Evolutionary conservation across 1,140 invertebrate genomes (phyloP).

Genomic region (Phymastichus coffea): DNA sequence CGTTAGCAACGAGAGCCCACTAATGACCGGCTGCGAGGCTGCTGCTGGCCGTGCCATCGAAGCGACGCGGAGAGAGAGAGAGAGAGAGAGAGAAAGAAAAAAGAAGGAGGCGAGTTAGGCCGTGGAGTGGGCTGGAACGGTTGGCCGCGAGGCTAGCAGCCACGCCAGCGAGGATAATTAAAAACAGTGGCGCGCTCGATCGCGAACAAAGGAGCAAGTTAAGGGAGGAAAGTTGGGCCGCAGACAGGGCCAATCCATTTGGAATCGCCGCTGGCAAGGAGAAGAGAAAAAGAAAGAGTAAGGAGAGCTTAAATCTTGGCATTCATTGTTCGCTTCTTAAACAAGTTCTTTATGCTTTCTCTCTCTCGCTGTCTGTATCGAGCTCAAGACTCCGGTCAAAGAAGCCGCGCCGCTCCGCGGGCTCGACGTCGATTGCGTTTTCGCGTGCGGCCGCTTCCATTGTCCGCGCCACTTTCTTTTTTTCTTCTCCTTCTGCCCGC

Average conservation of each 20-base stretch:
- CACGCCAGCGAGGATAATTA: not conserved
- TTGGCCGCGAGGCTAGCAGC: not conserved
- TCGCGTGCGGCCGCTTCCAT: too few species aligned
- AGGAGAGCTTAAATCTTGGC: slow-evolving; percentile 21
- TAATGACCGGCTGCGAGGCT: slow-evolving; percentile 37
- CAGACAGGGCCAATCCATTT: not conserved
- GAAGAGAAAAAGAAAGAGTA: not conserved
- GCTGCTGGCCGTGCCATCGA: not conserved
- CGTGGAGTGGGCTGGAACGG: not conserved
- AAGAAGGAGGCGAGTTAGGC: not conserved
- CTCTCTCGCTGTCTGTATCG: too few species aligned
- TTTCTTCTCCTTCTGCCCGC: not conserved
- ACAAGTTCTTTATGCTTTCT: not conserved
- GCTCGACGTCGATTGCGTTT: not conserved
- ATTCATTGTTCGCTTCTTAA: slow-evolving; percentile 6
- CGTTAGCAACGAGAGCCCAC: slow-evolving; percentile 30
- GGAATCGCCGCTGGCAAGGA: not conserved
- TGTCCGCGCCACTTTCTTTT: too few species aligned
- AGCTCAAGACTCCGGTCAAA: not conserved
- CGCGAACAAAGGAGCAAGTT: not conserved
- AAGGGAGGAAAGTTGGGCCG: not conserved
- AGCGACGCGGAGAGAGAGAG: not conserved
- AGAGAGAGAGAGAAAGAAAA: not conserved
- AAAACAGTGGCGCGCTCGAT: not conserved
- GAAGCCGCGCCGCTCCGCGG: not conserved